These are phyloP conservation scores for Bellardia bayeri DNA, from an alignment of 2,888 invertebrate species.

Conservation along the genomic window DNA sequence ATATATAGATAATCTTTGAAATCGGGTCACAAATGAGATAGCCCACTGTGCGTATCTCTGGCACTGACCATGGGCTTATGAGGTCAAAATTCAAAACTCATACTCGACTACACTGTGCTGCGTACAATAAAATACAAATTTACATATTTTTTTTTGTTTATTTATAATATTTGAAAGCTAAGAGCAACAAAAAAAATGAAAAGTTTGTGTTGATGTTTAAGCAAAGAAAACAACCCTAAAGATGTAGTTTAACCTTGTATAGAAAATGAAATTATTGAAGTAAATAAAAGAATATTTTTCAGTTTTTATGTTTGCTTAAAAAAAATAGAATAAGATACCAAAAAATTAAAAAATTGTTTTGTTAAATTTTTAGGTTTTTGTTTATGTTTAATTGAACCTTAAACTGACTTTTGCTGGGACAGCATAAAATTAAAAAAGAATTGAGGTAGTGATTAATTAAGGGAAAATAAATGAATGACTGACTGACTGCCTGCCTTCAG, in stretches of 20 bases:
- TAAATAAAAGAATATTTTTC: neutral
- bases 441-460: neutral
- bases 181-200: neutral
- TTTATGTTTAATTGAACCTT: neutral
- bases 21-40: too few relatives aligned
- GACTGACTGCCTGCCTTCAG: neutral
- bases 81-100: too few relatives aligned
- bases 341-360: neutral
- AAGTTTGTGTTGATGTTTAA: neutral
- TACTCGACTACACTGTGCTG: too few relatives aligned
- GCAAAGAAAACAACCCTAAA: neutral
- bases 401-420: neutral
- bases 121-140: neutral
- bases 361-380: neutral
- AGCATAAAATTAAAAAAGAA: neutral
- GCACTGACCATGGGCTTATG: too few relatives aligned
- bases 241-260: neutral
- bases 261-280: neutral
- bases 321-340: neutral
- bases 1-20: too few relatives aligned
- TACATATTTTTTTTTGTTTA: conserved; percentile 19
- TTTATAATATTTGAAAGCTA: conserved; percentile 1
- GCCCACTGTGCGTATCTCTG: too few relatives aligned
- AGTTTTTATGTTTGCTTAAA: neutral
- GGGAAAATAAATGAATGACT: neutral